phyloP scores from a whole-genome alignment of 2,888 invertebrate species.

The Hylaea fasciaria region DNA sequence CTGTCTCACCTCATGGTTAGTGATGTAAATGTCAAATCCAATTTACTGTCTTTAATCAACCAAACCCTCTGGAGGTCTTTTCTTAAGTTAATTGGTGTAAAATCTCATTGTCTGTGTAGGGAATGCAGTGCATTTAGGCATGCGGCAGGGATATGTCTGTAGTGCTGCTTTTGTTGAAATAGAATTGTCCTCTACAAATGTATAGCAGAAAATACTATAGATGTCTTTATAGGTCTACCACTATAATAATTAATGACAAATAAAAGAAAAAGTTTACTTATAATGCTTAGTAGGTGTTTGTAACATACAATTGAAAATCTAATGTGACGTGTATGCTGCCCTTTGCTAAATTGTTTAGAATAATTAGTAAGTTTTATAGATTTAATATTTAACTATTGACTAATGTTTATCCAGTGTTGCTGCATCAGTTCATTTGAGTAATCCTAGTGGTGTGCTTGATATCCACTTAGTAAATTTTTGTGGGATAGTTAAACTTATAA shows the following conservation, averaged over 20 bases:
- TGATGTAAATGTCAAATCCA: no score
- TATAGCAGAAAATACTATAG: not conserved
- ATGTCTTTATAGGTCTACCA: slow-evolving; percentile 4
- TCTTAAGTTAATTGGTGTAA: slow-evolving; percentile 8
- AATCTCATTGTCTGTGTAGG: slow-evolving; percentile 21
- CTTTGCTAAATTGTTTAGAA: slow-evolving; percentile 42
- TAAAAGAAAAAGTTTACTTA: not conserved
- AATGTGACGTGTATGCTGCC: slow-evolving; percentile 24
- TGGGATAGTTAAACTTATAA: slow-evolving; percentile 34
- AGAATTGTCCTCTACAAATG: not conserved
- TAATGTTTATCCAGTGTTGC: slow-evolving; percentile 58
- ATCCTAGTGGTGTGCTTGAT: slow-evolving; percentile 66
- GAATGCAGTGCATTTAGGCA: slow-evolving; percentile 53
- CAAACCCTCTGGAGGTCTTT: slow-evolving; percentile 14
- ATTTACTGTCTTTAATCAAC: slow-evolving; percentile 2
- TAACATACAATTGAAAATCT: slow-evolving; percentile 5
- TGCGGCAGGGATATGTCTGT: slow-evolving; percentile 53
- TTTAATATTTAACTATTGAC: slow-evolving; percentile 48
- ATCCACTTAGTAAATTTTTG: slow-evolving; percentile 62
- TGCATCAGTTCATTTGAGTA: slow-evolving; percentile 52
- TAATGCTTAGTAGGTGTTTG: not conserved
- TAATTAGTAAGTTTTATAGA: slow-evolving; percentile 47
- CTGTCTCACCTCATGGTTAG: no score
- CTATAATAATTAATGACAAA: not conserved
- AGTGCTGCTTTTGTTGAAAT: slow-evolving; percentile 29